Conservation (phyloP, 2,888 invertebrate species). For the Rhagium mordax region DNA sequence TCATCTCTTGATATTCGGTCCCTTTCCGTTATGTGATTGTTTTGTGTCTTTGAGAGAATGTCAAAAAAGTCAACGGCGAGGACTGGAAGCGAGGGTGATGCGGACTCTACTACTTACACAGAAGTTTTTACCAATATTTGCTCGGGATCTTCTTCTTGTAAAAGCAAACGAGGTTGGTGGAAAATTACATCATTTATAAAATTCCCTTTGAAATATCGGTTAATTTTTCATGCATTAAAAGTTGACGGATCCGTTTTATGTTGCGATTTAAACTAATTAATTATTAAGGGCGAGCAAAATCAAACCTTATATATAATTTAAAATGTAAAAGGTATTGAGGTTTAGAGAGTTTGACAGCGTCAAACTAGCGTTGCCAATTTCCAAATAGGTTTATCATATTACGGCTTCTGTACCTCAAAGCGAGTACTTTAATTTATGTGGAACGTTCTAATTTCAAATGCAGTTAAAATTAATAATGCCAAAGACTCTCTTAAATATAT, state of each 20-base stretch:
- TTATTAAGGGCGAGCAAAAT: background rate
- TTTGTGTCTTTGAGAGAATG: constrained; percentile 42
- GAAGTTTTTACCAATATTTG: constrained; percentile 29
- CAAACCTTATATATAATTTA: background rate
- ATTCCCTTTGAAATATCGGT: constrained; percentile 2
- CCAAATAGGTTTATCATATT: background rate
- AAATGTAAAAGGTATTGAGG: background rate
- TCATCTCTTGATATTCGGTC: constrained; percentile 21
- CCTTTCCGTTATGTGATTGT: constrained; percentile 14
- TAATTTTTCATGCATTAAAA: background rate
- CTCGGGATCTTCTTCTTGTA: constrained; percentile 41
- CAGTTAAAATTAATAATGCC: no score
- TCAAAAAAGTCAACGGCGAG: constrained; percentile 51
- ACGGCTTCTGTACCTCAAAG: background rate
- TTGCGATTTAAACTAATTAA: background rate
- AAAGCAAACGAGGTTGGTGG: constrained; percentile 38
- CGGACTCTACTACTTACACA: constrained; percentile 35
- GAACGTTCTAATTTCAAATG: no score
- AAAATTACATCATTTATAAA: constrained; percentile 14
- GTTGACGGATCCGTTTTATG: background rate
- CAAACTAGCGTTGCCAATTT: background rate
- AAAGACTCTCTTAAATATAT: no score
- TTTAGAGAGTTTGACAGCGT: background rate
- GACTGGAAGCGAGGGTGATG: constrained; percentile 51
- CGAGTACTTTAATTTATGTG: background rate